Base-by-base conservation (phyloP, 2,888 invertebrate genomes). In the Aplocera efformata region DNA sequence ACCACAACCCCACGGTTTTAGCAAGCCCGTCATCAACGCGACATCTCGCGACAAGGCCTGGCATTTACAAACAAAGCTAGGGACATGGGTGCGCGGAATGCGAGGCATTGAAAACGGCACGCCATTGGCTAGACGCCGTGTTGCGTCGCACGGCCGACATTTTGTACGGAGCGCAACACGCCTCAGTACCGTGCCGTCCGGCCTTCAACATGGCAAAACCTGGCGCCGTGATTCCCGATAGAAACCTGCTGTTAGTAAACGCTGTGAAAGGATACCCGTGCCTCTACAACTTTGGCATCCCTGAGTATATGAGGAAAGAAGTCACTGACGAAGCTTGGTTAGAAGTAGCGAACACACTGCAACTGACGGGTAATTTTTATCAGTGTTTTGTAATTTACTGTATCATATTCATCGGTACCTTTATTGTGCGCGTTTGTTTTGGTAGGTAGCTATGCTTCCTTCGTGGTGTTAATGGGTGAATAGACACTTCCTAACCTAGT, bases 271-370 rank as follows among this genome's bases (percentile, higher is more conserved):
- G 58, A 39, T 63, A 52, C 40, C 66, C 63, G 27, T 70, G 68
- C 38, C 32, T 72, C 4, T 72, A 72, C 39, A 71, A 72, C 42
- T 56, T 50, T 27, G 58, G 53, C 42, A 46, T 62, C 26, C 38
- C 46, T 1, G 72, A 72, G 17, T 72, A 71, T 41, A 54, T 60
- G 37, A 66, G 60, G 44, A 72, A 64, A 47, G 71, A 72, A 28
- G 31, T 62, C 2, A 63, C 63, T 7, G 72, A 72, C 22, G 57
- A 48, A 38, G 69, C 70, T 6, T 72, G 72, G 72, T 48, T 30
- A 17, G 72, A 70, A 53, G 63, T 72, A 27, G 58, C 70, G 2
- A 49, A 43, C 21, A 60, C 57, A 47, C 58, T 58, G 32, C 38
- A 56, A 33, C 48, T 67, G 24, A 39, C 67, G 35, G 68, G 72